Evolutionary conservation across 1,140 invertebrate species (phyloP).

Genomic region (Ips nitidus): DNA sequence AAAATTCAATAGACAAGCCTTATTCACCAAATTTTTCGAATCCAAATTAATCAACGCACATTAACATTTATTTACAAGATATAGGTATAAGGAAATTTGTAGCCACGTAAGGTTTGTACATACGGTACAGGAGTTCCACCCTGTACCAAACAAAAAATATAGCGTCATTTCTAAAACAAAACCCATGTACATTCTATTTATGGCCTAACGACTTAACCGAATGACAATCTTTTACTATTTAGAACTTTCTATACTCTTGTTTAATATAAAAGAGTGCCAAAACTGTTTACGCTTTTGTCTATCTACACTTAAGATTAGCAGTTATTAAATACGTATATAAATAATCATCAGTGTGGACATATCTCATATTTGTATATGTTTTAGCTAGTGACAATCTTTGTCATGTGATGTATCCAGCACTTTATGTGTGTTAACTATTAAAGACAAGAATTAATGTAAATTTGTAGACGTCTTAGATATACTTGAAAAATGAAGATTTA

Average conservation of each 20-base stretch:
- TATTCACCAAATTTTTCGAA: too few relatives aligned
- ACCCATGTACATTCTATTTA: constrained; percentile 19
- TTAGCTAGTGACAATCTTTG: constrained; percentile 45
- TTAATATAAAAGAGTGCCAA: neutral
- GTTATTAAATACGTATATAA: neutral
- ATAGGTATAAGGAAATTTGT: too few relatives aligned
- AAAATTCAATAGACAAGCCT: too few relatives aligned
- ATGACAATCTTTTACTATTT: constrained; percentile 30
- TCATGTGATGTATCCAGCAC: constrained; percentile 38
- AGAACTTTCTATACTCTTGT: constrained; percentile 17
- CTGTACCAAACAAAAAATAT: neutral
- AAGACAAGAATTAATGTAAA: too few relatives aligned
- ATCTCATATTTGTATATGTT: constrained; percentile 31
- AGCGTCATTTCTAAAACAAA: constrained; percentile 28
- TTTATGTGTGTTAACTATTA: neutral
- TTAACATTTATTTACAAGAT: too few relatives aligned
- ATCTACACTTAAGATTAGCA: neutral
- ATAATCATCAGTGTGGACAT: constrained; percentile 41
- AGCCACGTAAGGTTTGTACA: too few relatives aligned
- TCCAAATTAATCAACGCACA: too few relatives aligned
- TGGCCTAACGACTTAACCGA: constrained; percentile 24
- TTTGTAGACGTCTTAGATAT: too few relatives aligned
- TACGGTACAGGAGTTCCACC: neutral
- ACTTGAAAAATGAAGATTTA: too few relatives aligned
- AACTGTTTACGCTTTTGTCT: neutral